These are phyloP conservation scores for Liodrosophila aerea DNA, from an alignment of 2,888 invertebrate genomes.

Conservation along the genomic window DNA sequence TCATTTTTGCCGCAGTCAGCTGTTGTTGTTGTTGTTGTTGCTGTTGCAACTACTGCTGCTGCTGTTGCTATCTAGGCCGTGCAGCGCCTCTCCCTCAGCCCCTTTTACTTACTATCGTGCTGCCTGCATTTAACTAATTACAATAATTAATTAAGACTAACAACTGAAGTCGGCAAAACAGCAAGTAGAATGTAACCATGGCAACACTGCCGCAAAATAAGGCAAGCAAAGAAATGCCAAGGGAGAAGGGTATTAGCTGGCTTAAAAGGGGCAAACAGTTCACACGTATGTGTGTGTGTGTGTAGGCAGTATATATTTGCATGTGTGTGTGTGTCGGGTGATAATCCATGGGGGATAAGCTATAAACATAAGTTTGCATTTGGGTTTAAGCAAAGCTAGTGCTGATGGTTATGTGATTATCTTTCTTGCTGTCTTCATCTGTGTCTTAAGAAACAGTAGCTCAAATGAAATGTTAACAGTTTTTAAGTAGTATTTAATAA, in stretches of 20 bases:
- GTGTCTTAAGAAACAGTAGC: too few relatives aligned
- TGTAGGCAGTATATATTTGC: slow-evolving; percentile 14
- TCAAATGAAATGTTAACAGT: too few relatives aligned
- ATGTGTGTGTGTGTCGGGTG: not conserved
- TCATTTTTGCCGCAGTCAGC: slow-evolving; percentile 71
- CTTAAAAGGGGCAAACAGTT: not conserved
- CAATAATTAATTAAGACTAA: slow-evolving; percentile 74
- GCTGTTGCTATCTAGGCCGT: not conserved
- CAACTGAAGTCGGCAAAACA: slow-evolving; percentile 49
- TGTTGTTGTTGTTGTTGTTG: slow-evolving; percentile 43
- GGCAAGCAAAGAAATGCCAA: slow-evolving; percentile 20
- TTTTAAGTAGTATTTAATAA: too few relatives aligned
- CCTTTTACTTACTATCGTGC: slow-evolving; percentile 7
- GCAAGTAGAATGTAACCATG: slow-evolving; percentile 32
- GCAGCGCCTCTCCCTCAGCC: not conserved
- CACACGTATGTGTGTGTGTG: slow-evolving; percentile 3
- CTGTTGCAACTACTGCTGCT: slow-evolving; percentile 36
- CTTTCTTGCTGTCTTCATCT: too few relatives aligned
- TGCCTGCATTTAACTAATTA: slow-evolving; percentile 72
- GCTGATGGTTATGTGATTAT: slow-evolving; percentile 40
- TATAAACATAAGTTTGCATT: slow-evolving; percentile 41
- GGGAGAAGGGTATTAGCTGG: not conserved
- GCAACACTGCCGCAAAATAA: slow-evolving; percentile 34
- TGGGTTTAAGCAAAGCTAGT: slow-evolving; percentile 38
- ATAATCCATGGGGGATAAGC: slow-evolving; percentile 35